Conservation (phyloP, 53 echinoderm and acorn worm species). For the Paracentrotus lividus region DNA sequence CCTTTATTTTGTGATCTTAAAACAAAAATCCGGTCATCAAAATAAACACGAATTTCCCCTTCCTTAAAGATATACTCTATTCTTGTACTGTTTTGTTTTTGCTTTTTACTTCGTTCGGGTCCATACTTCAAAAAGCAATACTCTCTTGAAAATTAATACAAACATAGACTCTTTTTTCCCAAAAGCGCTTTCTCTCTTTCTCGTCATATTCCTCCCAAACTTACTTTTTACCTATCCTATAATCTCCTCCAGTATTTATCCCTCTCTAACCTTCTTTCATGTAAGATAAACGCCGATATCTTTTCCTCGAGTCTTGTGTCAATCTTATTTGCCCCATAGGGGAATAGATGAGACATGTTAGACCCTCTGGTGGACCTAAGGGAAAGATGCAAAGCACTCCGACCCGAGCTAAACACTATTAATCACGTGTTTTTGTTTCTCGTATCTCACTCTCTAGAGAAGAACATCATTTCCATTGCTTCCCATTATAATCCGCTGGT, state of each 20-base stretch:
- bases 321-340: constrained; percentile 59
- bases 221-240: not conserved
- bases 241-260: constrained; percentile 38
- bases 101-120: not conserved
- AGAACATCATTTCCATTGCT: not conserved
- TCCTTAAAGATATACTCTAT: not conserved
- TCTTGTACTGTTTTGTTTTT: not conserved
- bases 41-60: not conserved
- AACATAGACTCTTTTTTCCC: constrained; percentile 14
- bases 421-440: constrained; percentile 72
- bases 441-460: constrained; percentile 22
- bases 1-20: not conserved
- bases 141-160: not conserved
- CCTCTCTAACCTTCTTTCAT: not conserved
- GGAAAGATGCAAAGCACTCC: constrained; percentile 57
- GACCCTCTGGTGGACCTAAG: constrained; percentile 29
- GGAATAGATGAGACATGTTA: constrained; percentile 54
- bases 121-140: not conserved
- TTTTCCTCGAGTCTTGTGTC: constrained; percentile 63
- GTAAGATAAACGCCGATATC: constrained; percentile 55
- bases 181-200: not conserved
- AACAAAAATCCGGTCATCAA: not conserved
- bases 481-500: not conserved
- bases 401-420: constrained; percentile 68
- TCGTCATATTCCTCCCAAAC: not conserved